These are phyloP conservation scores for Camarhynchus parvulus DNA, from an alignment of 2,113 vertebrate species.

Conservation along the genomic window DNA sequence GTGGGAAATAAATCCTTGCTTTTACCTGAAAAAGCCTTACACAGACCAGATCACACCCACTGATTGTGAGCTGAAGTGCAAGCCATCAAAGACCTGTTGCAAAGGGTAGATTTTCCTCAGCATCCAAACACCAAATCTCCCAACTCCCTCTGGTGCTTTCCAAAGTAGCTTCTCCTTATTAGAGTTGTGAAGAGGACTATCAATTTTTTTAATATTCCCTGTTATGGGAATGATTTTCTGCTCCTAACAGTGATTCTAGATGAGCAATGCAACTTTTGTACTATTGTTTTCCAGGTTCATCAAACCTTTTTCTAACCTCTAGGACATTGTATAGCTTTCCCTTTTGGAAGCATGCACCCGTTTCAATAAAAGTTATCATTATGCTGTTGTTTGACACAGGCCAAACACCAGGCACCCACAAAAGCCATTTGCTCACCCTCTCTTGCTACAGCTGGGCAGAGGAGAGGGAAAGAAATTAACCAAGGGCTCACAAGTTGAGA, in stretches of 20 bases:
- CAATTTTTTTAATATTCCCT: neutral
- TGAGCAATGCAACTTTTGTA: neutral
- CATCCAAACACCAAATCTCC: neutral
- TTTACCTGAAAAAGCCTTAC: neutral
- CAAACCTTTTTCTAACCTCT: neutral
- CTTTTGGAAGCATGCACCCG: neutral
- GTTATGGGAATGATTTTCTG: neutral
- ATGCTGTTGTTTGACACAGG: neutral
- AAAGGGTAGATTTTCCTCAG: neutral
- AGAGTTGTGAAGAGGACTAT: neutral
- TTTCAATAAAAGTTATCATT: neutral
- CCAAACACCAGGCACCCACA: neutral
- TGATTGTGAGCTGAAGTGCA: neutral
- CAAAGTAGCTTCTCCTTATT: neutral
- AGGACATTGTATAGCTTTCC: neutral
- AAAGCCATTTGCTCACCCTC: neutral
- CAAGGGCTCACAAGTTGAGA: neutral
- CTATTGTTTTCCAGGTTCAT: neutral
- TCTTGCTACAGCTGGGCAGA: neutral
- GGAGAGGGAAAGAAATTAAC: neutral
- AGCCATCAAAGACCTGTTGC: neutral
- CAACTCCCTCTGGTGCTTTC: neutral
- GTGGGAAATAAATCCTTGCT: neutral
- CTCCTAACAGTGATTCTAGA: neutral
- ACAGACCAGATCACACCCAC: neutral